phyloP scores from a whole-genome alignment of 2,113 vertebrate genomes.

The Laticauda colubrina region DNA sequence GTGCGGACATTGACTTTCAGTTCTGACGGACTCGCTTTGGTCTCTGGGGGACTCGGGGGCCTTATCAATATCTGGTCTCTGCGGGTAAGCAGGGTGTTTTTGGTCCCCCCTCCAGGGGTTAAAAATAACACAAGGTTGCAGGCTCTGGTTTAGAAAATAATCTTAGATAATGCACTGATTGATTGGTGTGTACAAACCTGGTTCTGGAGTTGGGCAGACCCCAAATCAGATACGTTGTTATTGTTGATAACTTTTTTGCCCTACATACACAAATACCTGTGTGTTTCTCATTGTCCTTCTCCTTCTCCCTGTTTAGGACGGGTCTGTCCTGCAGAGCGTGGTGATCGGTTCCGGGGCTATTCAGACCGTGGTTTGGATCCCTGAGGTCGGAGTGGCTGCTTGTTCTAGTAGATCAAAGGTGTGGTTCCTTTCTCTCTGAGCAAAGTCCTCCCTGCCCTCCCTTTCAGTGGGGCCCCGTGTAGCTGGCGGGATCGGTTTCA shows the following conservation, averaged over 20 bases:
- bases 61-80: conserved; percentile 98
- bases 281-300: too few species aligned
- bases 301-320: conserved; percentile 75
- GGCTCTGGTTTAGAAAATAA: neutral
- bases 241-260: neutral
- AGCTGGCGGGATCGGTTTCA: neutral
- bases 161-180: neutral
- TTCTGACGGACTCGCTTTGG: conserved; percentile 87
- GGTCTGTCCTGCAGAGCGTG: conserved; percentile 90
- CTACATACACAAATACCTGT: neutral
- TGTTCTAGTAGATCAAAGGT: conserved; percentile 98
- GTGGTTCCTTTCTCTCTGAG: neutral
- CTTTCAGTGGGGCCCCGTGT: neutral
- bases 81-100: conserved; percentile 73
- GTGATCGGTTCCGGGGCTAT: conserved; percentile 93
- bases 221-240: neutral
- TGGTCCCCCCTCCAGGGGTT: neutral
- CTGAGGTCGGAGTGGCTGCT: conserved; percentile 92
- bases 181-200: too few species aligned
- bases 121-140: neutral
- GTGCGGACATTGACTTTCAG: conserved; percentile 89
- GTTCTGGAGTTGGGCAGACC: neutral
- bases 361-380: conserved; percentile 93
- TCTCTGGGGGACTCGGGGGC: conserved; percentile 91
- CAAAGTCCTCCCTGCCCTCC: neutral